Base-by-base conservation (phyloP, 2,888 invertebrate genomes). In the Cerastis rubricosa region DNA sequence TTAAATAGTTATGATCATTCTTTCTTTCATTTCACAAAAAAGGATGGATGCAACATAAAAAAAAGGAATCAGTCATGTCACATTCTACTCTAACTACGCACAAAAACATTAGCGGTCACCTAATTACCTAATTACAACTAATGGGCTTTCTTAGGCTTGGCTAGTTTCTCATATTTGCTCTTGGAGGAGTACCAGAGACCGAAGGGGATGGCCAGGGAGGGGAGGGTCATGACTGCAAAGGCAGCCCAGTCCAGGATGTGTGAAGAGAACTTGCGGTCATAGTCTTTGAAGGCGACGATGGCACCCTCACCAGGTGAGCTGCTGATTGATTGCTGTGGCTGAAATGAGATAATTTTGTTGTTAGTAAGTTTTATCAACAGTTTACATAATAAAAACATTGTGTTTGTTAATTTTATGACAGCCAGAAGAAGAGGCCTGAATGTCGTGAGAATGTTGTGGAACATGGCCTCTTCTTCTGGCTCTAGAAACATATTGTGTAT, bases 171-270 rank as follows among this genome's bases (percentile, higher is more conserved):
- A 91, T 99, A 99, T 97, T 99, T 99, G 94, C 98, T 98, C 95
- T 99, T 99, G 91, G 99, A 99, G 45, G 98, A 98, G 96, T 98
- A 99, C 99, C 99, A 99, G 83, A 99, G 97, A 54, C 98, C 98
- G 94, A 99, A 99, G 77, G 99, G 99, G 93, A 99, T 99, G 64
- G 98, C 98, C 66, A 99, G 97, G 5, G 99, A 99, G 9, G 99
- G 99, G 61, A 99, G 97, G 45, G 99, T 99, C 99, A 99, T 99
- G 75, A 99, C 98, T 54, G 99, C 99, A 92, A 99, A 99, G 45
- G 99, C 99, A 74, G 98, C 97, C 99, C 99, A 99, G 96, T 99
- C 99, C 81, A 99, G 98, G 93, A 99, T 98, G 96, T 99, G 99
- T 0, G 99, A 99, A 5, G 99, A 99, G 97, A 99, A 99, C 92